These are phyloP conservation scores for Felis chaus DNA, from an alignment of 2,113 vertebrate species.

Conservation along the genomic window DNA sequence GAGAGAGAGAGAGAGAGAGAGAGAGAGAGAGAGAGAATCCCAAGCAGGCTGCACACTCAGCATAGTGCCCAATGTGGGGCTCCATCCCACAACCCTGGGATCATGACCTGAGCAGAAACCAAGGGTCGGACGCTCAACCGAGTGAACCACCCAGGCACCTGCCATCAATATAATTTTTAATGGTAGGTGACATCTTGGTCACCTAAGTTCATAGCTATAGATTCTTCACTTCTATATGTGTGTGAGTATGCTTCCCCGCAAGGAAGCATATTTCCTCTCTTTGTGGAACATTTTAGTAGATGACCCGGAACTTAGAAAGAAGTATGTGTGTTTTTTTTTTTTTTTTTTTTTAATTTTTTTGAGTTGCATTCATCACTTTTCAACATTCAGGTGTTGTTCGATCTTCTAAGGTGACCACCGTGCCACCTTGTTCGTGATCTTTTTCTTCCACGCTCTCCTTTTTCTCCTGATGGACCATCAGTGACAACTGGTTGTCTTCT, in stretches of 20 bases:
- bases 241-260: neutral
- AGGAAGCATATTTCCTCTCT: no score
- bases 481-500: neutral
- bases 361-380: neutral
- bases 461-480: neutral
- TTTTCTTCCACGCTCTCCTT: neutral
- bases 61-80: no score
- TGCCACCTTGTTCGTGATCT: accelerated
- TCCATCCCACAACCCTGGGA: no score
- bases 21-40: no score
- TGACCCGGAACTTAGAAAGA: neutral
- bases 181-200: neutral
- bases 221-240: neutral
- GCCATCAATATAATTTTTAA: neutral
- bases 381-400: neutral
- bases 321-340: neutral
- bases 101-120: no score
- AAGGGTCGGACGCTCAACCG: no score
- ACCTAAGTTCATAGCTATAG: neutral
- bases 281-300: neutral
- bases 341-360: neutral
- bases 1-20: no score
- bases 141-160: no score
- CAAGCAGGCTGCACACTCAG: no score
- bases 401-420: neutral